These are phyloP conservation scores for Bradypodion pumilum DNA, from an alignment of 2,797 vertebrate genomes.

Conservation along the genomic window DNA sequence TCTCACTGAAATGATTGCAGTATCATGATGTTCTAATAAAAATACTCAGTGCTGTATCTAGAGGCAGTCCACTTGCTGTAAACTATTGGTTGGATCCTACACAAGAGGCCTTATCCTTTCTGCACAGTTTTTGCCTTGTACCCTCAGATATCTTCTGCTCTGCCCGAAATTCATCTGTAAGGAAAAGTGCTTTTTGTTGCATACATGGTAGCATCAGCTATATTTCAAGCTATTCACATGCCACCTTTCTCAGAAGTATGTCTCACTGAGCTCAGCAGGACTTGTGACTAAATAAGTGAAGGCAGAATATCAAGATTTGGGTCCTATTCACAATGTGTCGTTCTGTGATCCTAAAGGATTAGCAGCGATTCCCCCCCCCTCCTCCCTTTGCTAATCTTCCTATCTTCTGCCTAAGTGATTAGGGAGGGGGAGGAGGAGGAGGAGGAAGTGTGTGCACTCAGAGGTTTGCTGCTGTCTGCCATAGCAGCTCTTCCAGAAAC, in stretches of 20 bases:
- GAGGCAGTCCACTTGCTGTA: conserved; percentile 35
- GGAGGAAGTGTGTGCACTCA: conserved; percentile 40
- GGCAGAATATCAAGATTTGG: neutral
- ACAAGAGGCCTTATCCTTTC: conserved; percentile 50
- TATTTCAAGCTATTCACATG: conserved; percentile 28
- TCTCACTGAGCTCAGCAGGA: neutral
- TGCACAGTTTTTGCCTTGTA: conserved; percentile 39
- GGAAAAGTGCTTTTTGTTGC: conserved; percentile 45
- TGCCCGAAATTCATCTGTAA: conserved; percentile 29
- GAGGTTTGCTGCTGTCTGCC: conserved; percentile 56
- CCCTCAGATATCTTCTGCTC: conserved; percentile 16
- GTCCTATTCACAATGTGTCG: conserved; percentile 42
- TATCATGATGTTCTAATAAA: conserved; percentile 41
- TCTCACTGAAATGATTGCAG: conserved; percentile 31
- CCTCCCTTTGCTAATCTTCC: conserved; percentile 69
- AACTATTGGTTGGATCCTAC: conserved; percentile 44
- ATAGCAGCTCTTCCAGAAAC: conserved; percentile 64
- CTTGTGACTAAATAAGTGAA: neutral
- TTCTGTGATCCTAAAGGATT: conserved; percentile 64
- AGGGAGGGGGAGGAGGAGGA: conserved; percentile 8
- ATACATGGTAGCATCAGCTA: conserved; percentile 50
- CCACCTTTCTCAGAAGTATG: neutral
- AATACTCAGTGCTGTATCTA: conserved; percentile 36
- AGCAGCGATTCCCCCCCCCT: conserved; percentile 60
- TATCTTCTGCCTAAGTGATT: conserved; percentile 73